A percentile compares a stretch with the other conserved stretches of the same genome.
Conservation (phyloP, 2,113 vertebrate genomes). For the Candoia aspera region DNA sequence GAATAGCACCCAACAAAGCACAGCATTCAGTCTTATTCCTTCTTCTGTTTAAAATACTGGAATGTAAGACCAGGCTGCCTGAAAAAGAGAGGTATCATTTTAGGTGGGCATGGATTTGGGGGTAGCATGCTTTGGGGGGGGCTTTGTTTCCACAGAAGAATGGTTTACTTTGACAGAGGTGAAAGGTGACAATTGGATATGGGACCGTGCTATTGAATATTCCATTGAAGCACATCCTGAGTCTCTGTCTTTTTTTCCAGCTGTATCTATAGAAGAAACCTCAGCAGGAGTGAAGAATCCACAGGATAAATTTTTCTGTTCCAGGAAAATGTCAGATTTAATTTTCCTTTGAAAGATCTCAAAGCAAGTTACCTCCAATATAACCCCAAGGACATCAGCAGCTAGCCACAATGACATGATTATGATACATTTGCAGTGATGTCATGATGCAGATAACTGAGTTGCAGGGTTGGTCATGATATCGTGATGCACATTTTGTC, state of each 20-base stretch:
- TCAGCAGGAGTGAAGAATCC: constrained; percentile 13
- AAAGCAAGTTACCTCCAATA: not conserved
- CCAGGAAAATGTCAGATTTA: not conserved
- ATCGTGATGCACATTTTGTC: not conserved
- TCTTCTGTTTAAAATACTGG: constrained; percentile 19
- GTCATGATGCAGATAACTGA: not conserved
- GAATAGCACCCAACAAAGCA: constrained; percentile 24
- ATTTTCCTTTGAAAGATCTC: not conserved
- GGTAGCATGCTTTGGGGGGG: not conserved
- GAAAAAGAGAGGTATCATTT: constrained; percentile 36
- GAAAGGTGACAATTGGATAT: constrained; percentile 30
- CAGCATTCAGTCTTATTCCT: not conserved
- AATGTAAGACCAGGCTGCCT: constrained; percentile 13
- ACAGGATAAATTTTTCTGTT: not conserved
- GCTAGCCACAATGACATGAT: not conserved
- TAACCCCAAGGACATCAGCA: too few relatives aligned
- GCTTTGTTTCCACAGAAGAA: constrained; percentile 41
- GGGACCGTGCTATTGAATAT: constrained; percentile 17
- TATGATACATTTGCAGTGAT: not conserved
- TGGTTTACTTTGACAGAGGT: constrained; percentile 35
- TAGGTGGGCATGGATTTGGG: constrained; percentile 20
- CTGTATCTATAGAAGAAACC: not conserved
- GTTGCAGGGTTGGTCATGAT: not conserved
- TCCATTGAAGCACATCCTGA: constrained; percentile 11
- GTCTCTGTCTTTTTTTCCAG: not conserved